phyloP scores from a whole-genome alignment of 2,888 invertebrate genomes.

The Cremastinae sp. region DNA sequence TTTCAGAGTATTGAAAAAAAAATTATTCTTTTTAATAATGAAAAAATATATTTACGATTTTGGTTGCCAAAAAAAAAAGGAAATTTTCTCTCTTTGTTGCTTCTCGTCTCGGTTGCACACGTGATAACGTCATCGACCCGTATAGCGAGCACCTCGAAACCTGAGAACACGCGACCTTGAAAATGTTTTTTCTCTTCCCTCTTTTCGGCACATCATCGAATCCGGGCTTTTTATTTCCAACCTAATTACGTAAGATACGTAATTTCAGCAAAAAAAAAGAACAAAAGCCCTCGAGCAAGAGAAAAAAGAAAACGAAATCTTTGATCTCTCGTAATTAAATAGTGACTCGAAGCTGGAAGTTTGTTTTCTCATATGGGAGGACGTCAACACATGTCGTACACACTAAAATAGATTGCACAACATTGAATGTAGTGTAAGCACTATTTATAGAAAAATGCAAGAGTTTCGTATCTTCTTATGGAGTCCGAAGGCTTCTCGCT shows the following conservation, averaged over 20 bases:
- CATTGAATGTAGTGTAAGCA: conserved; percentile 41
- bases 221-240: not conserved
- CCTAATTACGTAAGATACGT: conserved; percentile 14
- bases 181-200: not conserved
- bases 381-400: not conserved
- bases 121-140: conserved; percentile 59
- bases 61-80: no score
- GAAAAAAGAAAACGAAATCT: no score
- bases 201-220: conserved; percentile 16
- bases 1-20: no score
- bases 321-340: conserved; percentile 10
- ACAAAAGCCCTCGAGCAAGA: no score
- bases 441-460: conserved; percentile 60
- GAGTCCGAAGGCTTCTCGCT: conserved; percentile 56
- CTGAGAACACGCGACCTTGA: conserved; percentile 52
- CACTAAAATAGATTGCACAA: conserved; percentile 23
- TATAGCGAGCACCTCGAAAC: conserved; percentile 44
- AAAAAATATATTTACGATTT: no score
- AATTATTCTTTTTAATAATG: no score
- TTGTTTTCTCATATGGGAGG: not conserved
- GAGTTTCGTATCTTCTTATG: conserved; percentile 58
- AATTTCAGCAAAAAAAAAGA: no score
- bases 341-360: not conserved
- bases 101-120: not conserved
- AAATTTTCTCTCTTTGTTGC: not conserved